Evolutionary conservation across 2,113 vertebrate species (phyloP).

Genomic region (Loxodonta africana): DNA sequence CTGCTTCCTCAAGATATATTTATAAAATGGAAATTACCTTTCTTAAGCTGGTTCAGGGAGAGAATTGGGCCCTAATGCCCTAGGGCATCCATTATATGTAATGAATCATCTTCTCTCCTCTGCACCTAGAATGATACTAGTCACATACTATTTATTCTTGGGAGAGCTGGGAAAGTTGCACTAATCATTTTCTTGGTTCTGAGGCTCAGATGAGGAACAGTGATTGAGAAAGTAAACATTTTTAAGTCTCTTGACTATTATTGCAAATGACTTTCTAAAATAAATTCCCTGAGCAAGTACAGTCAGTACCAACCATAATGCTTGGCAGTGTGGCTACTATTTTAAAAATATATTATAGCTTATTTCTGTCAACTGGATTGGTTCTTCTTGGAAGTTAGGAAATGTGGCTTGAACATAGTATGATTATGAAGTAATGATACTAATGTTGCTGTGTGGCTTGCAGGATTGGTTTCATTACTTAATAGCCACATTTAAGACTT

Average conservation of each 20-base stretch:
- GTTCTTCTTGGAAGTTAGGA: slow-evolving; percentile 45
- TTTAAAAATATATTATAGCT: not conserved
- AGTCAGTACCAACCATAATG: not conserved
- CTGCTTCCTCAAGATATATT: slow-evolving; percentile 9
- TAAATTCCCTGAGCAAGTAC: not conserved
- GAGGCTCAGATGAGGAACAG: not conserved
- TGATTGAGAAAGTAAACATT: slow-evolving; percentile 13
- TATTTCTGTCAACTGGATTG: slow-evolving; percentile 22
- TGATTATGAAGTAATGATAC: not conserved
- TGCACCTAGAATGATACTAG: not conserved
- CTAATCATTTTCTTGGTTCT: not conserved
- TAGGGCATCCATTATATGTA: not conserved
- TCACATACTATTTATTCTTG: not conserved
- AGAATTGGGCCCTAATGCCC: not conserved
- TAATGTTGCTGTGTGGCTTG: not conserved
- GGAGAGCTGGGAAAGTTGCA: not conserved
- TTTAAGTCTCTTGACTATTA: slow-evolving; percentile 18
- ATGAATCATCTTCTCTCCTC: not conserved
- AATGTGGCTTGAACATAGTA: not conserved
- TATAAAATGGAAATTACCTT: slow-evolving; percentile 39
- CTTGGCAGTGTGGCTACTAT: not conserved
- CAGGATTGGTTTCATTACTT: slow-evolving; percentile 31
- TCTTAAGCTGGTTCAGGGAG: not conserved
- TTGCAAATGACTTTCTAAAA: not conserved
- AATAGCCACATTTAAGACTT: not conserved